phyloP scores from a whole-genome alignment of 2,797 vertebrate genomes.

The Alectoris magna region DNA sequence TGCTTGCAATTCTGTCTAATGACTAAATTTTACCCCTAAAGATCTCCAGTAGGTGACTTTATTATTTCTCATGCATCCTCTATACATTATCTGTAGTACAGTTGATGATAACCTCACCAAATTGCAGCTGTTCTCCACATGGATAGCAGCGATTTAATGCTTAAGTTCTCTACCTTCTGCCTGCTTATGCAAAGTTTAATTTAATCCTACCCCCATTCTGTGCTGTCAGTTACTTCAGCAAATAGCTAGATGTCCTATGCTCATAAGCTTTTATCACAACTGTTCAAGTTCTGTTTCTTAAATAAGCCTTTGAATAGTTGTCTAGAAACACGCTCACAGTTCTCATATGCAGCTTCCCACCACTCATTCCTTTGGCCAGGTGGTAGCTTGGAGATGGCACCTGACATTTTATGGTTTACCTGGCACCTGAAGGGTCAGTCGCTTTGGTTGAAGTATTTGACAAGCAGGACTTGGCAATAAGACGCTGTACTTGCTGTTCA shows the following conservation, averaged over 20 bases:
- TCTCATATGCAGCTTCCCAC: neutral
- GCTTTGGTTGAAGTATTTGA: neutral
- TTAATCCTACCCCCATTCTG: neutral
- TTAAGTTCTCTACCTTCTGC: neutral
- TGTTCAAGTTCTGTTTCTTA: neutral
- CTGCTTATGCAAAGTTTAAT: constrained; percentile 26
- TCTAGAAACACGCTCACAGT: neutral
- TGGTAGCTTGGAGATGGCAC: neutral
- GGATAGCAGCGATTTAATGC: neutral
- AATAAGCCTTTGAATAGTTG: neutral
- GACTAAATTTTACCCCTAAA: neutral
- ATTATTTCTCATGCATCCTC: neutral
- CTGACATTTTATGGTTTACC: neutral
- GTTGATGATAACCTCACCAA: neutral
- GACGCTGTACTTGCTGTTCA: neutral
- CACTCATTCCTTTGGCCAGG: neutral
- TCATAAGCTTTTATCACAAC: neutral
- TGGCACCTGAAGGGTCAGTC: neutral
- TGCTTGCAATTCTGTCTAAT: neutral
- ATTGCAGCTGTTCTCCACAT: neutral
- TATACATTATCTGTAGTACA: neutral
- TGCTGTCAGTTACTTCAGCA: neutral
- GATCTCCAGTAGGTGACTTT: neutral
- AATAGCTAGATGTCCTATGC: neutral
- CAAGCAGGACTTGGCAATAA: neutral